Base-by-base conservation (phyloP, 2,888 invertebrate genomes). In the Merodon equestris region DNA sequence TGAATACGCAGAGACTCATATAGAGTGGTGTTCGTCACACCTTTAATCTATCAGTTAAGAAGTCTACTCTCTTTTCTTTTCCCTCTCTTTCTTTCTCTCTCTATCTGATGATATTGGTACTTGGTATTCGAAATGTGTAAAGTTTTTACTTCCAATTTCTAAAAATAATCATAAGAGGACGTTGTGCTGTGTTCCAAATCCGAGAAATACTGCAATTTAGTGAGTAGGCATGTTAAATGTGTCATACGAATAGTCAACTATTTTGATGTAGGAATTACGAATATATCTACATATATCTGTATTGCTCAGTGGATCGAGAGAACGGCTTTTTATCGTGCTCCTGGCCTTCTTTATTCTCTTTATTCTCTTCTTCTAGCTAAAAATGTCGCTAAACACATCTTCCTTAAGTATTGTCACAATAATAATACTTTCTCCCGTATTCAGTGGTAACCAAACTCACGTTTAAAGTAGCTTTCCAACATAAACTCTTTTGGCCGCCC, bases 121-220 rank as follows among this genome's bases (percentile, higher is more conserved):
- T 27, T 7, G 3, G 27, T 12, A 48, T 27, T 27, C 27, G 27
- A 4, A 27, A 27, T 27, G 27, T 27, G 47, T 14, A 34, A 73
- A 73, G 73, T 67, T 73, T 77, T 68, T 27, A 27, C 7, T 27
- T 63, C 15, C 48, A 13, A 58, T 48, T 48, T 9, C 77, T 73
- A 77, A 61, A 77, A 77, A 77, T 77, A 77, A 9, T 17, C 63
- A 67, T 61, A 63, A 51, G 47, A 72, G 67, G 61, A 27, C 27
- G 27, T 27, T 27, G 27, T n/a, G n/a, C n/a, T n/a, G 47, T 73
- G 67, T 53, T 51, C 19, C 61, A 61, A 44, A 44, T 58, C 53
- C 1, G 18, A 50, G 15, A n/a, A 72, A 57, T 13, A 66, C 54
- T 76, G 56, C 54, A 68, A 54, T 34, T 51, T 40, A 71, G 56